Percentiles rank a stretch among this genome's conserved stretches.
phyloP scores from a whole-genome alignment of 1,140 invertebrate genomes.

The Piezodorus guildinii region DNA sequence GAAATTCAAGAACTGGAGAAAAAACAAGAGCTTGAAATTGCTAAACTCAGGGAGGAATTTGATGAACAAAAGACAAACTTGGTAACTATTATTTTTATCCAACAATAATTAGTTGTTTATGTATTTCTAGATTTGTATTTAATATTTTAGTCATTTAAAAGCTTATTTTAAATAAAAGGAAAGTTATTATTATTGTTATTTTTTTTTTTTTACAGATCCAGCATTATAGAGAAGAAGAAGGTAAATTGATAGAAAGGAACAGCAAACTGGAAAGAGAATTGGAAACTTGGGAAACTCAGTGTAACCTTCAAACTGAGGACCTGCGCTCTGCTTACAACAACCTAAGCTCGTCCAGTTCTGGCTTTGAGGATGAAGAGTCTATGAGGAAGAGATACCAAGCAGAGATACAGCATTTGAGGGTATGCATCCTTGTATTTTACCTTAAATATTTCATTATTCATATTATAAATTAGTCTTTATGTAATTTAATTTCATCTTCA shows the following conservation, averaged over 20 bases:
- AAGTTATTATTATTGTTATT: too few relatives aligned
- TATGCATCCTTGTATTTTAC: slow-evolving; percentile 29
- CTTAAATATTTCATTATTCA: neutral
- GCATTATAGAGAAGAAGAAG: slow-evolving; percentile 38
- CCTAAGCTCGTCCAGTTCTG: slow-evolving; percentile 23
- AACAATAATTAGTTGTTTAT: neutral
- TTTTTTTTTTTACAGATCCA: slow-evolving; percentile 28
- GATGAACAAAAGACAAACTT: slow-evolving; percentile 36
- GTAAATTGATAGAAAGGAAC: slow-evolving; percentile 43
- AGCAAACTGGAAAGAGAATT: slow-evolving; percentile 52
- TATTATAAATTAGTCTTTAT: too few relatives aligned
- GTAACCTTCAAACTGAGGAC: slow-evolving; percentile 62
- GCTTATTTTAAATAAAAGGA: too few relatives aligned
- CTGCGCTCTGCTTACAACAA: slow-evolving; percentile 55
- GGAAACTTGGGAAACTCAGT: slow-evolving; percentile 59
- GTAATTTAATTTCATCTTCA: too few relatives aligned
- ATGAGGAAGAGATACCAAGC: slow-evolving; percentile 66
- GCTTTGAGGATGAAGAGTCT: slow-evolving; percentile 41
- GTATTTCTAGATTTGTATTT: neutral
- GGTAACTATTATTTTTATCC: slow-evolving; percentile 9
- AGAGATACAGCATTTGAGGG: slow-evolving; percentile 74
- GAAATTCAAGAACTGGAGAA: slow-evolving; percentile 31
- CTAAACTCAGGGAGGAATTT: slow-evolving; percentile 37
- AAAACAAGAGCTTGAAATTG: slow-evolving; percentile 33
- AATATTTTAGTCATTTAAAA: too few relatives aligned